Conservation (phyloP, 2,797 vertebrate genomes). For the Enteromius anoplus region DNA sequence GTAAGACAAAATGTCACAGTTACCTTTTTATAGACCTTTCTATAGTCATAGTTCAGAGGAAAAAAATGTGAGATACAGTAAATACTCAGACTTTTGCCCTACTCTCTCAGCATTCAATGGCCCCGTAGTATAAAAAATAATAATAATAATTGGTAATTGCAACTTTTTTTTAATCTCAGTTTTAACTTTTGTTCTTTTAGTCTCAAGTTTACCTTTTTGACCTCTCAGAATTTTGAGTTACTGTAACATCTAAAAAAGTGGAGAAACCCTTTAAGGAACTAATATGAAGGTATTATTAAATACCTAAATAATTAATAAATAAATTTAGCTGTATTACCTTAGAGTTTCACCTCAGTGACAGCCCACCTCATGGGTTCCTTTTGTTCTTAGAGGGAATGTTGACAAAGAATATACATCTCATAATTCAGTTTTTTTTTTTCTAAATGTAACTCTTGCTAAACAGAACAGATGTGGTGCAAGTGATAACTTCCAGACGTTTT, state of each 20-base stretch:
- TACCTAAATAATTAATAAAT: neutral
- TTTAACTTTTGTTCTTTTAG: neutral
- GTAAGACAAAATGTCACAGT: neutral
- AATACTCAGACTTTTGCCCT: neutral
- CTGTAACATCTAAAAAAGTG: no score
- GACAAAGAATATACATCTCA: neutral
- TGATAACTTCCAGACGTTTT: slow-evolving; percentile 60
- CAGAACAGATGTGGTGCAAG: neutral
- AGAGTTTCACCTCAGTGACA: neutral
- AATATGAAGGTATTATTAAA: neutral
- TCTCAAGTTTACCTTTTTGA: no score
- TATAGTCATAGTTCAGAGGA: neutral
- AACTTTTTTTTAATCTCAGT: no score
- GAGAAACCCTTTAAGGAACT: neutral
- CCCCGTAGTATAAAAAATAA: no score
- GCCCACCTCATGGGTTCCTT: neutral
- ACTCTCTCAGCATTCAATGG: neutral
- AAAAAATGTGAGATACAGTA: neutral
- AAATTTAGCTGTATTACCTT: neutral
- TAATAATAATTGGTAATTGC: no score
- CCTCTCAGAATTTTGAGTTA: neutral
- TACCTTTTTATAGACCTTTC: neutral
- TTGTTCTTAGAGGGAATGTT: neutral
- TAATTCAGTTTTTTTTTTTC: neutral
- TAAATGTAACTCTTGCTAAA: slow-evolving; percentile 4